Base-by-base conservation (phyloP, 2,888 invertebrate species). In the Drosophila sordidula region DNA sequence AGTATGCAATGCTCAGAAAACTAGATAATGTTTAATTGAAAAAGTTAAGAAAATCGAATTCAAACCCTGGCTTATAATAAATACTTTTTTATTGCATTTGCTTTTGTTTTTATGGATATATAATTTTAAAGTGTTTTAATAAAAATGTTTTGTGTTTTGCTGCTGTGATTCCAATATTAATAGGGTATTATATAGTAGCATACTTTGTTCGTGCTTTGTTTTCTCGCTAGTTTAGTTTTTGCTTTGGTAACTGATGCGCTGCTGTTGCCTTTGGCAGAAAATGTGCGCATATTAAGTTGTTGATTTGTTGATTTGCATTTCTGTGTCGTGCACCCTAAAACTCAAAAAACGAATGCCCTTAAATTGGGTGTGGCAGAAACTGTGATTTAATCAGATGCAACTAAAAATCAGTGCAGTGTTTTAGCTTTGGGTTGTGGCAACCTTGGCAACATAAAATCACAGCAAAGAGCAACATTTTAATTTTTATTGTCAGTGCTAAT, bases 281-380 rank as follows among this genome's bases (percentile, higher is more conserved):
- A 70, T 77, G 76, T 70, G 54, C 61, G 80, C 82, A 82, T 80
- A 85, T 85, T 79, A 83, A 84, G 81, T 75, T 87, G 79, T 72
- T 84, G 80, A 82, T 86, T 83, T 80, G 83, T 67, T 71, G 80
- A 83, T 86, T 80, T 80, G 66, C 74, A 83, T 80, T 65, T 69
- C 41, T 50, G 47, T 29, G 34, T 9, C 22, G 32, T 12, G 18
- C 29, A 47, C 38, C 49, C 39, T 39, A 41, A 36, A 45, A 38
- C 11, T 11, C 11, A 29, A 38, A 44, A 50, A 39, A 34, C 36
- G 22, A 51, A 62, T 55, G 58, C 56, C 61, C 61, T 58, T 41
- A 65, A 80, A 63, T 52, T 52, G 58, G 44, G 38, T 36, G 51
- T 68, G 68, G 14, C 63, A 68, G 50, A 56, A 71, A 49, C 45